Conservation (phyloP, 2,888 invertebrate genomes). For the Ophraella communa region DNA sequence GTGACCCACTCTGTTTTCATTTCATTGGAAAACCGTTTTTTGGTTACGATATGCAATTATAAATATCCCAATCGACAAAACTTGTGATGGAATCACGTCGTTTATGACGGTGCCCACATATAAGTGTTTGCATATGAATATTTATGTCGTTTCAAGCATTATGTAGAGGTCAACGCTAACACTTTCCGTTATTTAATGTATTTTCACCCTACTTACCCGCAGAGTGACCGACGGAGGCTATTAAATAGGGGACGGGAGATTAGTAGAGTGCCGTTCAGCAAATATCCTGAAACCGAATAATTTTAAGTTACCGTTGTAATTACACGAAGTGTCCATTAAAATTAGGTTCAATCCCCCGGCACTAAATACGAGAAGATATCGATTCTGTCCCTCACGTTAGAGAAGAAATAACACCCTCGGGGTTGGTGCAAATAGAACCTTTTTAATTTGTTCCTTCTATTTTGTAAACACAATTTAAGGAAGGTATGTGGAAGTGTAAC, state of each 20-base stretch:
- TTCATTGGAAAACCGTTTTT: background rate
- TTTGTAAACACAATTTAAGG: no score
- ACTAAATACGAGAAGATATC: background rate
- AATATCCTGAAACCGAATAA: background rate
- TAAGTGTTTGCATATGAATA: background rate
- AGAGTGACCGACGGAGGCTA: background rate
- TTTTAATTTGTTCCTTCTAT: no score
- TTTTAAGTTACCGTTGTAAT: background rate
- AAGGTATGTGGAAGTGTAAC: no score
- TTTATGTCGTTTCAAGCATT: background rate
- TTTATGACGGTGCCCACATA: background rate
- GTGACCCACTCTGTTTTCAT: background rate
- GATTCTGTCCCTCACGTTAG: background rate
- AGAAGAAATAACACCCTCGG: background rate
- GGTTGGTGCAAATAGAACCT: no score
- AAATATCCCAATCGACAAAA: background rate
- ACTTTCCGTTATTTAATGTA: slow-evolving; percentile 4
- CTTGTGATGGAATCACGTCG: background rate
- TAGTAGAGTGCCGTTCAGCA: background rate
- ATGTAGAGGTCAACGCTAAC: background rate
- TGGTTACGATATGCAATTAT: background rate
- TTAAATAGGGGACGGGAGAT: background rate
- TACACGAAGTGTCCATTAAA: background rate
- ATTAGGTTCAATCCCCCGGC: background rate
- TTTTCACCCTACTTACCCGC: background rate